phyloP scores from a whole-genome alignment of 2,797 vertebrate species.

The Syngnathus rostellatus region DNA sequence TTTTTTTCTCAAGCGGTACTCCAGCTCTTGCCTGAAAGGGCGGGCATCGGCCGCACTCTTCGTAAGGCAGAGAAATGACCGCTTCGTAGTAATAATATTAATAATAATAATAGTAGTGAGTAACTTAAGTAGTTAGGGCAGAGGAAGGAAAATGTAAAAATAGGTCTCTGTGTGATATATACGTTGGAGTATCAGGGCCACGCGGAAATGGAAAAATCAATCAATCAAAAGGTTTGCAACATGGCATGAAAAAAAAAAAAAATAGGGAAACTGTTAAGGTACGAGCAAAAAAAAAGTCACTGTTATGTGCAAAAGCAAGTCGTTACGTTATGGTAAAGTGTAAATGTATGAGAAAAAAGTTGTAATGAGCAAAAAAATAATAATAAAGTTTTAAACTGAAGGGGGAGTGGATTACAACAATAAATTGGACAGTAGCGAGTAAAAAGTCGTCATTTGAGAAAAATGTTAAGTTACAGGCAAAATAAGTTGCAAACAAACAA shows the following conservation, averaged over 20 bases:
- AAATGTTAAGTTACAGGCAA: neutral
- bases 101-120: slow-evolving; percentile 30
- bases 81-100: slow-evolving; percentile 49
- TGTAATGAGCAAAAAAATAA: neutral
- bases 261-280: neutral
- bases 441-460: neutral
- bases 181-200: neutral
- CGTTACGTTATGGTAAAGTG: neutral
- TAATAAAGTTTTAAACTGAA: too few relatives aligned
- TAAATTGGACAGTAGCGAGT: neutral
- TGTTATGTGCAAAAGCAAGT: neutral
- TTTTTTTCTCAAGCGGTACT: slow-evolving; percentile 47
- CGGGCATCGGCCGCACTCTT: slow-evolving; percentile 29
- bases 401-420: too few relatives aligned
- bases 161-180: slow-evolving; percentile 16
- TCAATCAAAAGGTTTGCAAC: neutral
- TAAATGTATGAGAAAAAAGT: neutral
- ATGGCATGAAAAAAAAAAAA: neutral
- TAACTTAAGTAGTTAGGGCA: slow-evolving; percentile 26
- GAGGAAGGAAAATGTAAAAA: slow-evolving; percentile 10
- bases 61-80: slow-evolving; percentile 52
- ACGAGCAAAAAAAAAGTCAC: neutral
- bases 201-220: neutral
- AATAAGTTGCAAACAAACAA: too few relatives aligned
- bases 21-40: slow-evolving; percentile 55